These are phyloP conservation scores for Catharus fuscescens DNA, from an alignment of 2,113 vertebrate genomes.

Conservation along the genomic window DNA sequence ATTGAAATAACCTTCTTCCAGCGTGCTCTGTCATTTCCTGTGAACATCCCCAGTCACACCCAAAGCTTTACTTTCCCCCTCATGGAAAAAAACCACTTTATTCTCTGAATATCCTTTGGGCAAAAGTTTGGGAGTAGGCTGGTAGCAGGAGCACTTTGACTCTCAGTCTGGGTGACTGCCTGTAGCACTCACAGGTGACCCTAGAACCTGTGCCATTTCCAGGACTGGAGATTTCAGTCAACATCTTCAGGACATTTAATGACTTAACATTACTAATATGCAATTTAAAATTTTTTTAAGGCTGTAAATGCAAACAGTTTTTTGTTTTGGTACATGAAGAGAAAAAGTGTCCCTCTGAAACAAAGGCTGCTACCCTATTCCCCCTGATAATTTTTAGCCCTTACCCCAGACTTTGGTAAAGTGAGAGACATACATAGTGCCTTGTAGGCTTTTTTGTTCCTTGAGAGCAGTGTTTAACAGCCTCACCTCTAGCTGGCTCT, in stretches of 20 bases:
- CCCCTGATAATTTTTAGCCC: not conserved
- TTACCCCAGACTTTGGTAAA: not conserved
- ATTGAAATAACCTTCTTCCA: not conserved
- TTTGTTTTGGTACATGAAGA: not conserved
- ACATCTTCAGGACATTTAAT: not conserved
- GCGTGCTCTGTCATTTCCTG: not conserved
- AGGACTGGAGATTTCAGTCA: not conserved
- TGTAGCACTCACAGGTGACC: accelerated
- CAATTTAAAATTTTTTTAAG: not conserved
- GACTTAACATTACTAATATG: not conserved
- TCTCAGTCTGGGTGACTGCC: not conserved
- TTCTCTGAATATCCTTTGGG: not conserved
- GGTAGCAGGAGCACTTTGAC: not conserved
- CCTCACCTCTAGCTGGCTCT: not conserved
- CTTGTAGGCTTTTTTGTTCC: not conserved
- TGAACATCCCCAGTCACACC: not conserved
- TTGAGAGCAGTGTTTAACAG: not conserved
- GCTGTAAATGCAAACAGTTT: not conserved
- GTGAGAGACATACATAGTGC: not conserved
- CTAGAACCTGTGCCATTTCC: not conserved
- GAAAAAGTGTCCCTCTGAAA: not conserved
- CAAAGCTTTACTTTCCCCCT: not conserved
- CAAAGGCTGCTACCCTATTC: not conserved
- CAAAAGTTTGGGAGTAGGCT: not conserved
- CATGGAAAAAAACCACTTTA: not conserved